Conservation (phyloP, 2,113 vertebrate species). For the Sisor rabdophorus region DNA sequence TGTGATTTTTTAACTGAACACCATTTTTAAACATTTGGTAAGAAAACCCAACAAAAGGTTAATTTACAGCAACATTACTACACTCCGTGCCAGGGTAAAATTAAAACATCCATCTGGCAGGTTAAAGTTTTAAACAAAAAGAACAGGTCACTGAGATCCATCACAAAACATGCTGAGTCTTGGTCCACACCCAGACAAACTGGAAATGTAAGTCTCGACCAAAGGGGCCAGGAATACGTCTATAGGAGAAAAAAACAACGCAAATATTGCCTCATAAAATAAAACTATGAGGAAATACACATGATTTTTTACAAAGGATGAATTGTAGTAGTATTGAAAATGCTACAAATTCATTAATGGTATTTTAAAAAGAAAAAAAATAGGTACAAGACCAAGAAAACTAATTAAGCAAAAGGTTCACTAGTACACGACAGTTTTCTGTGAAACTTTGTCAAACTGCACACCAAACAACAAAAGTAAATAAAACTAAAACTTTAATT, state of each 20-base stretch:
- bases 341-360: no score
- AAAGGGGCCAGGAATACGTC: not conserved
- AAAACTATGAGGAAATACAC: not conserved
- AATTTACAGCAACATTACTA: not conserved
- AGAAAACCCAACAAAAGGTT: not conserved
- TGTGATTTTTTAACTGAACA: not conserved
- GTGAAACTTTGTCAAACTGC: not conserved
- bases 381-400: not conserved
- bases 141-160: conserved; percentile 21
- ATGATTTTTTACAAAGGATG: not conserved
- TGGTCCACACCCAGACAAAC: conserved; percentile 41
- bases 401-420: not conserved
- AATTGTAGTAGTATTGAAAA: no score
- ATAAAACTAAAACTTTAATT: not conserved
- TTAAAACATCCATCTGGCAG: not conserved
- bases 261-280: not conserved
- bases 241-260: not conserved
- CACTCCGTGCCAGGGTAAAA: not conserved
- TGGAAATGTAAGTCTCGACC: conserved; percentile 49
- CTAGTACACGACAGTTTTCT: not conserved
- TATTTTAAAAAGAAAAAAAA: no score
- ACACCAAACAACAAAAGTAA: not conserved
- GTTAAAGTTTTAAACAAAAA: not conserved
- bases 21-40: not conserved
- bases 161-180: conserved; percentile 25